A percentile compares a stretch with the other conserved stretches of the same genome.
phyloP scores from a whole-genome alignment of 2,888 invertebrate genomes.

The Lathronympha strigana region DNA sequence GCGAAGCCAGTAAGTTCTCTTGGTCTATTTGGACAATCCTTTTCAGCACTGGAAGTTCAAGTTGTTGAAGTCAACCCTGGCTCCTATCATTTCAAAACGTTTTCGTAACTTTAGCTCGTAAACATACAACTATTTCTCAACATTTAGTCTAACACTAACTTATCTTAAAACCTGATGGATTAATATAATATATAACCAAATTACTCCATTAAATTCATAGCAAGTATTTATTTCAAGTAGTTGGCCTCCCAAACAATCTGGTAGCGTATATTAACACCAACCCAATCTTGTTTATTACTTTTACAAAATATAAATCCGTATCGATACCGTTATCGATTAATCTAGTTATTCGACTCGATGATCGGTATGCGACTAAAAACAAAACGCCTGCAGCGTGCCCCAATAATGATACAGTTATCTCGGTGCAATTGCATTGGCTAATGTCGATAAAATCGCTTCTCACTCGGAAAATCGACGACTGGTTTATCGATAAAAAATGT shows the following conservation, averaged over 20 bases:
- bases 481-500: conserved; percentile 31
- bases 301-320: conserved; percentile 21
- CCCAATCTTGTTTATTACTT: conserved; percentile 27
- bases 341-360: conserved; percentile 39
- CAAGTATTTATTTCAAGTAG: not conserved
- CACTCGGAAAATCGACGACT: conserved; percentile 29
- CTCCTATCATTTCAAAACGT: not conserved
- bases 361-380: conserved; percentile 40
- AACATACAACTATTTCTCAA: not conserved
- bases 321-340: conserved; percentile 40
- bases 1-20: no score
- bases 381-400: conserved; percentile 40
- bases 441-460: conserved; percentile 35
- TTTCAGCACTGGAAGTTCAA: no score
- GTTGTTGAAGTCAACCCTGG: not conserved
- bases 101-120: not conserved
- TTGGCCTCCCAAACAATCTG: not conserved
- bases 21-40: no score
- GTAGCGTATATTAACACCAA: conserved; percentile 26
- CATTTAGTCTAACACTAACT: not conserved
- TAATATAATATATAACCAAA: not conserved
- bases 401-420: conserved; percentile 38
- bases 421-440: conserved; percentile 37
- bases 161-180: not conserved
- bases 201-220: not conserved